Base-by-base conservation (phyloP, 2,888 invertebrate genomes). In the Drosophila tanythrix region DNA sequence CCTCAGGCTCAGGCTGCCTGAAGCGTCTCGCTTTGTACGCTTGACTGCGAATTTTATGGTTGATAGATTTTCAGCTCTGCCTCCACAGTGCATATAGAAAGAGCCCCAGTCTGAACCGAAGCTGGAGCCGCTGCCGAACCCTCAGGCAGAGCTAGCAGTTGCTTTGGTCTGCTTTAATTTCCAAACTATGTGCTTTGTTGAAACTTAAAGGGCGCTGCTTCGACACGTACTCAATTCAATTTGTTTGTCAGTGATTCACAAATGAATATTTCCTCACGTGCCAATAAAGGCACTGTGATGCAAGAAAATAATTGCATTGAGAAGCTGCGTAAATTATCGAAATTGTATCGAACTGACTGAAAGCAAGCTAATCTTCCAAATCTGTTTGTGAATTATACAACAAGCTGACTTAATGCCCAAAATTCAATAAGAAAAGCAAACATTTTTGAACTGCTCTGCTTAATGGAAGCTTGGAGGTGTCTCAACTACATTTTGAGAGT, bases 31-130 rank as follows among this genome's bases (percentile, higher is more conserved):
- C 71, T 88, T 72, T 86, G 88, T 86, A 81, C 90, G 90, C 89
- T 88, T 88, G 86, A 88, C 88, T 86, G 88, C 90, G 79, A 89
- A 76, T 89, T 86, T 86, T 86, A 89, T 85, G 85, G 90, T 86
- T 86, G 90, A 86, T 89, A 90, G 83, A 89, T 85, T 90, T 74
- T 79, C 89, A 76, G 82, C 79, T 82, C 76, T 79, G 68, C 70
- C 53, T 71, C 40, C 64, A 76, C 29, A 76, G 75, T 70, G 63
- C 60, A 70, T 60, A 73, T 55, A 55, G 55, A 3, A 15, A n/a
- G 55, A 36, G 27, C 55, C 55, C 11, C 5, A 69, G 62, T 50
- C 57, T 60, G 36, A 73, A 59, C 66, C 56, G 43, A 8, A 63
- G 57, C 56, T 36, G 40, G 6, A 29, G 27, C 36, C 43, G 15